Base-by-base conservation (phyloP, 2,888 invertebrate genomes). In the Drosophila lacicola region DNA sequence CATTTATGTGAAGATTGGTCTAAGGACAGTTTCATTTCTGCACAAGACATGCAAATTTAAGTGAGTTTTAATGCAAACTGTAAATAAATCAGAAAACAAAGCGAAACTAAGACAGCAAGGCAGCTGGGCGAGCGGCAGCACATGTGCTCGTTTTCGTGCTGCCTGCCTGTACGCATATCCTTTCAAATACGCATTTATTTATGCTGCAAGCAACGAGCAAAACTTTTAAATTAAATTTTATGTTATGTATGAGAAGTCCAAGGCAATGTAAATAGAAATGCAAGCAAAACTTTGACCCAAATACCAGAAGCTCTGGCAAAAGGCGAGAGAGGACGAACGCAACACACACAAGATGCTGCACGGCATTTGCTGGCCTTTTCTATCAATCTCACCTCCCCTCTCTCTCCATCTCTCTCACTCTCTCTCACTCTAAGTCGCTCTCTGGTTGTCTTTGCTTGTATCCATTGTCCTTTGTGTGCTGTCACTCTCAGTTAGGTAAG, bases 161-260 rank as follows among this genome's bases (percentile, higher is more conserved):
- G 17, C 17, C 17, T 57, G 62, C 44, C 50, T 54, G 53, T 45
- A 46, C 62, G 49, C 51, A 63, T 58, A 78, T 74, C 74, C 78
- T 80, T 72, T 76, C 57, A 80, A 68, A 67, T 53, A 73, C 78
- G 71, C 82, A 85, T 85, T 75, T 84, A 83, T 82, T 80, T 86
- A 76, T 82, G 78, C 62, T 42, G 54, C 70, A 41, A 58, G 53
- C 69, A 61, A 72, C 46, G 73, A 66, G 78, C 29, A 77, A 79
- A 85, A 87, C 66, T 87, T 85, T 81, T 64, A 81, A 86, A 89
- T 87, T 79, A 81, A 76, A 81, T 87, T 88, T 74, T 71, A 77
- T 74, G 79, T 69, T 69, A 75, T 74, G 71, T 73, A 60, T 61
- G 41, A 42, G 47, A 60, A 50, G 65, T 77, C 63, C 80, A 63